Base-by-base conservation (phyloP, 2,888 invertebrate genomes). In the Nymphalis c-album region DNA sequence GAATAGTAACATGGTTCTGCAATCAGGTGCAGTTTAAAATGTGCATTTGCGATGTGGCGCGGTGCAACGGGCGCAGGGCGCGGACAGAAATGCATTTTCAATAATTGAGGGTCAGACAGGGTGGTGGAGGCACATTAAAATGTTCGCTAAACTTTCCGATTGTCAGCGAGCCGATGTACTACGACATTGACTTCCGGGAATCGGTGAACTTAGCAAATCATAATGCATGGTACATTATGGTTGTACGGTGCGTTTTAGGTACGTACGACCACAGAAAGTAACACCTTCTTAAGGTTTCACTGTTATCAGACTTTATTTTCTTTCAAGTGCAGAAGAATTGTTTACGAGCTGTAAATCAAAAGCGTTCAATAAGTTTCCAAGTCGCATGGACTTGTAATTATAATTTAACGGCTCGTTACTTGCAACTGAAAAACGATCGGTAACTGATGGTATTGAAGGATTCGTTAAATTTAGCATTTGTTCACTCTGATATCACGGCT, bases 21-120 rank as follows among this genome's bases (percentile, higher is more conserved):
- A 91, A 91, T 92, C 91, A 91, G 86, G 82, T 87, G 85, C 87
- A 87, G 91, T 91, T 92, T 91, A 91, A 92, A 92, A 92, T 92
- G 92, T 91, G 91, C 92, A 92, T 92, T 91, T 88, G 87, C 87
- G 81, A 92, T 92, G 90, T 80, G 86, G 82, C 77, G 77, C 70
- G 74, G 73, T 66, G 76, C 75, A 73, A 65, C 83, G 81, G 84
- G 83, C 84, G 79, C 85, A 82, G 87, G 88, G 89, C 88, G 89
- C 89, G 87, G 86, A 82, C 86, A 83, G 84, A 85, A 88, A 89
- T 91, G 90, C 90, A 91, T 91, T 91, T 91, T 91, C 91, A 91
- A 92, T 92, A 91, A 92, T 92, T 91, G 90, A 91, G 86, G 90
- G 91, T 90, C 91, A 91, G 91, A 92, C 91, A 78, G 88, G 90